Evolutionary conservation across 1,140 invertebrate species (phyloP), one percentile per base, ranked within the genome.

Genomic region (Drosophila murphyi): DNA sequence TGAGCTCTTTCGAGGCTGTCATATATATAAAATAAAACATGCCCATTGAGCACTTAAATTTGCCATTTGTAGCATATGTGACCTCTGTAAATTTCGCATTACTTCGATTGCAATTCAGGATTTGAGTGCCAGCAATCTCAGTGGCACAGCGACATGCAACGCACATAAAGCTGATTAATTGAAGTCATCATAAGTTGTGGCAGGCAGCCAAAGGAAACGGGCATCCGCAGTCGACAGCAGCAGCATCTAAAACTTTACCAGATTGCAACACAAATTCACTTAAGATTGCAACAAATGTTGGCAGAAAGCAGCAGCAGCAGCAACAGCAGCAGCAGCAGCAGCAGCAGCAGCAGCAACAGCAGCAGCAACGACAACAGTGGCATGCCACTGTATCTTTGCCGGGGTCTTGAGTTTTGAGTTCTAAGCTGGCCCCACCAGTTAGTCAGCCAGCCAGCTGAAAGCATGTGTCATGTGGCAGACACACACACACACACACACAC

Each of bases 231-330:
- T 20, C 71, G 72, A 73, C 72, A 50, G 47, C 37, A 65, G 62
- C 60, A 52, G 75, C 78, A 72, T 28, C 61, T 56, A 56, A 67
- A 39, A 72, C 54, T 57, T 59, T 43, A n/a, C 61, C 77, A 75
- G 85, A 89, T 89, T 89, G 85, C 77, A 73, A 83, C 83, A 85
- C 79, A 83, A 88, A 88, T 85, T 85, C 85, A 88, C 77, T 89
- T 89, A 81, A 89, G 85, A 80, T 89, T 75, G 85, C 85, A 80
- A 80, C 83, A 69, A 72, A 63, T 51, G 77, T 34, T 52, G 71
- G 45, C 20, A 20, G 0, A 20, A 20, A 20, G 20, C 20, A 56
- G 47, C 61, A 62, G 72, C 72, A 83, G 76, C 57, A 55, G 60
- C n/a, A n/a, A n/a, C n/a, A n/a, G n/a, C n/a, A n/a, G n/a, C n/a